These are phyloP conservation scores for Stichodactyla mertensii DNA, from an alignment of 64 coral and sea anemone species.

Conservation along the genomic window DNA sequence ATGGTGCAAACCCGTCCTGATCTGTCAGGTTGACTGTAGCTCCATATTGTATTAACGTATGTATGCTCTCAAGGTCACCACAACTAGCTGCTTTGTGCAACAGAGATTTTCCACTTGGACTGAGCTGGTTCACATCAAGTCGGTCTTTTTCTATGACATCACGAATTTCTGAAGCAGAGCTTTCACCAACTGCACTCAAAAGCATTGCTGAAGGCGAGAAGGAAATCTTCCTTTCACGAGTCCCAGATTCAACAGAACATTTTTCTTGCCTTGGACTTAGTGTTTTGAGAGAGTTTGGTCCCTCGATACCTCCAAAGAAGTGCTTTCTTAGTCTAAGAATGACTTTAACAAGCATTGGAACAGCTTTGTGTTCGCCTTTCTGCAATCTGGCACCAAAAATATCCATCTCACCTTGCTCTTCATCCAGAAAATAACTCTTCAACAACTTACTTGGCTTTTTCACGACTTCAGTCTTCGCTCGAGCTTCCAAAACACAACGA, in stretches of 20 bases:
- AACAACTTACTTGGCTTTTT: slow-evolving; percentile 7
- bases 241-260: slow-evolving; percentile 25
- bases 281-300: slow-evolving; percentile 1
- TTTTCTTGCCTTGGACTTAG: slow-evolving; percentile 6
- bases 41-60: slow-evolving; percentile 75
- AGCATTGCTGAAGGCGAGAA: slow-evolving; percentile 84
- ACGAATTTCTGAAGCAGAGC: slow-evolving; percentile 60
- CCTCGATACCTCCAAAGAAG: slow-evolving; percentile 66
- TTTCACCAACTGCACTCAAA: slow-evolving; percentile 73
- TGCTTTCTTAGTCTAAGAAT: slow-evolving; percentile 79
- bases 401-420: slow-evolving; percentile 75
- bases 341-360: slow-evolving; percentile 63
- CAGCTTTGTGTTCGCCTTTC: slow-evolving; percentile 22
- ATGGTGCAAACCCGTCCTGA: slow-evolving; percentile 65
- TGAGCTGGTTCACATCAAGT: slow-evolving; percentile 77
- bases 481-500: slow-evolving; percentile 49
- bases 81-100: slow-evolving; percentile 72
- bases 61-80: slow-evolving; percentile 82
- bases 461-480: slow-evolving; percentile 7
- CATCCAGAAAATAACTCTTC: slow-evolving; percentile 59
- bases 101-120: slow-evolving; percentile 76
- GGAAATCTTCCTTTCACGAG: slow-evolving; percentile 58
- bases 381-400: slow-evolving; percentile 32
- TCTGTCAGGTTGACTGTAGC: slow-evolving; percentile 64
- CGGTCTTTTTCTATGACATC: slow-evolving; percentile 78